Base-by-base conservation (phyloP, 1,140 invertebrate genomes). In the Temnothorax longispinosus region DNA sequence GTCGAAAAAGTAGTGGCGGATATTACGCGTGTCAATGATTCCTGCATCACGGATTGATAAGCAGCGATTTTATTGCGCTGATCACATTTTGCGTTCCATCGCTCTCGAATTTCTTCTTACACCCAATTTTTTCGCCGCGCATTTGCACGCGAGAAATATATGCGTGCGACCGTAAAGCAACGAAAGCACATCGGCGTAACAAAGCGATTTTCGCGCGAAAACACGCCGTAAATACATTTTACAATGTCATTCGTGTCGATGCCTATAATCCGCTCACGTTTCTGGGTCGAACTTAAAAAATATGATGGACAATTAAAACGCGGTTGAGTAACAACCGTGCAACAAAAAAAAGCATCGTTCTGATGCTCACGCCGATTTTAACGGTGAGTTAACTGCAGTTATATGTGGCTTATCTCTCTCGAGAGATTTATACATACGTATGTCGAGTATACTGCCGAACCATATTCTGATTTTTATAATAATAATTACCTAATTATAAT, bases 151-250 rank as follows among this genome's bases (percentile, higher is more conserved):
- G 52, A 71, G n/a, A 69, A 62, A 35, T n/a, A 15, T 52, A 6
- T 75, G n/a, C 27, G 11, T 6, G 64, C 64, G 52, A 7, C 41
- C 38, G 41, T 60, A 75, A 75, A 85, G 27, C 41, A 76, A 27
- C n/a, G 41, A 86, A 80, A 58, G 58, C 62, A 69, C 21, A 67
- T 69, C 27, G 41, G 35, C 38, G 50, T 32, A 72, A 71, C 65
- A 54, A 81, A 15, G 21, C 27, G 44, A 44, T 58, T 69, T 69
- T 67, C 21, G 47, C 41, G 41, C 47, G 35, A 67, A 84, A 84
- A 67, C 32, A 71, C 52, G 47, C 58, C n/a, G 64, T 82, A 81
- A 72, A 86, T 81, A 44, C 38, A 38, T 47, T 85, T 86, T 81
- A 81, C 52, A 65, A 75, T 41, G 75, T 78, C 52, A 58, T 86